These are phyloP conservation scores for Bombus confusus DNA, from an alignment of 1,140 invertebrate genomes.

Conservation along the genomic window DNA sequence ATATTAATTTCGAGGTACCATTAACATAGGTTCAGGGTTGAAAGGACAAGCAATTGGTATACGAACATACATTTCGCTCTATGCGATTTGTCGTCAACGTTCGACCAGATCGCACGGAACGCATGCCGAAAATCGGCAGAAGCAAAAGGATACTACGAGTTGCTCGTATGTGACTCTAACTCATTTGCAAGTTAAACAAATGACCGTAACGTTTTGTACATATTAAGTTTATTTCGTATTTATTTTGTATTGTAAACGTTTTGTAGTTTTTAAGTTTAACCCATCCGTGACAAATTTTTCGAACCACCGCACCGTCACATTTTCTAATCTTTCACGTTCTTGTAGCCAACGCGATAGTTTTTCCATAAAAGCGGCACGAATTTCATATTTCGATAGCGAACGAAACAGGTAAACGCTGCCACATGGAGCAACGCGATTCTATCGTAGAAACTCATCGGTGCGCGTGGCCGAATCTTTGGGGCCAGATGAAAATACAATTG, in stretches of 20 bases:
- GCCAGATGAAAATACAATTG: neutral
- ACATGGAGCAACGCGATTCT: neutral
- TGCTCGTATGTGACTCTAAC: neutral
- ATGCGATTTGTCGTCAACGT: constrained; percentile 27
- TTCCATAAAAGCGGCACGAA: neutral
- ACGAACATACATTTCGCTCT: constrained; percentile 43
- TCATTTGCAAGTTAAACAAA: neutral
- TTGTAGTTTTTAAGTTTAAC: too few species aligned
- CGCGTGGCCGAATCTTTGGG: neutral
- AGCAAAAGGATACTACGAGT: neutral
- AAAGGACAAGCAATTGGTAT: constrained; percentile 52
- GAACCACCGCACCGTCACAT: neutral
- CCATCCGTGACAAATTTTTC: too few species aligned
- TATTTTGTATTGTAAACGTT: too few species aligned
- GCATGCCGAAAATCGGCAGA: constrained; percentile 28
- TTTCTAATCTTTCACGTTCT: too few species aligned
- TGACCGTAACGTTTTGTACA: too few species aligned
- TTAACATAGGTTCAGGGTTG: constrained; percentile 45
- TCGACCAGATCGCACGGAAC: neutral
- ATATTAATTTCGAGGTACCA: constrained; percentile 45
- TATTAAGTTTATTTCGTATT: too few species aligned
- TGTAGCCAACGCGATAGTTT: too few species aligned
- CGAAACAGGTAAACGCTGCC: neutral
- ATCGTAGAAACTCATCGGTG: neutral
- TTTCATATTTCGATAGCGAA: neutral